phyloP scores from a whole-genome alignment of 2,113 vertebrate species.

The Neolamprologus toae region DNA sequence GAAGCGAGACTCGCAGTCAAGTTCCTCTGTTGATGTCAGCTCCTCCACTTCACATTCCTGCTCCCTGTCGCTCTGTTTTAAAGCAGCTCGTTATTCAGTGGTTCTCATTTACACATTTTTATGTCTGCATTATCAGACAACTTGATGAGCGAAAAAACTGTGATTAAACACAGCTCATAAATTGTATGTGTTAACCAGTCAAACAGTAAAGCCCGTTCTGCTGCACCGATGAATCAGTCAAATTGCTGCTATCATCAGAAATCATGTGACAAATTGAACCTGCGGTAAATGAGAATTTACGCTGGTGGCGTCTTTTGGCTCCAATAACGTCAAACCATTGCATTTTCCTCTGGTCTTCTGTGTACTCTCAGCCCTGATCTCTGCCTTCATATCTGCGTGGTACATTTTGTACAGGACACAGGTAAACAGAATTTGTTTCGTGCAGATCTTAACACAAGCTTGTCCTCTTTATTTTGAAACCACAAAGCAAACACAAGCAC shows the following conservation, averaged over 20 bases:
- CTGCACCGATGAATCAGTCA: background rate
- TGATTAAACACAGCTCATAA: background rate
- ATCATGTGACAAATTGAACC: background rate
- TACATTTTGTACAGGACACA: background rate
- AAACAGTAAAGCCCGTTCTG: background rate
- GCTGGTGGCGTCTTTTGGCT: background rate
- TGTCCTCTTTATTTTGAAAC: background rate
- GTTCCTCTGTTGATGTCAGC: background rate
- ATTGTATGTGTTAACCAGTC: background rate
- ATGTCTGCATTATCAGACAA: background rate
- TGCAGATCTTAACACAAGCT: background rate
- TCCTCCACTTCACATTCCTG: background rate
- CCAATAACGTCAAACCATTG: background rate
- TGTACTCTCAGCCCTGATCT: background rate
- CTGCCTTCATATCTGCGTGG: background rate
- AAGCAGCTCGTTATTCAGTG: background rate
- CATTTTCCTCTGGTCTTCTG: background rate
- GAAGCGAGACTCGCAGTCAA: background rate
- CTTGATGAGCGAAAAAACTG: background rate
- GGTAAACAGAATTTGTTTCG: background rate
- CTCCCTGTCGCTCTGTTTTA: background rate
- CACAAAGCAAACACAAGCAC: background rate
- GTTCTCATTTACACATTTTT: background rate
- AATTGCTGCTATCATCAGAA: background rate
- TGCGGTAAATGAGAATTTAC: background rate